Base-by-base conservation (phyloP, 2,797 vertebrate genomes). In the Mormyrus hasselquistii region DNA sequence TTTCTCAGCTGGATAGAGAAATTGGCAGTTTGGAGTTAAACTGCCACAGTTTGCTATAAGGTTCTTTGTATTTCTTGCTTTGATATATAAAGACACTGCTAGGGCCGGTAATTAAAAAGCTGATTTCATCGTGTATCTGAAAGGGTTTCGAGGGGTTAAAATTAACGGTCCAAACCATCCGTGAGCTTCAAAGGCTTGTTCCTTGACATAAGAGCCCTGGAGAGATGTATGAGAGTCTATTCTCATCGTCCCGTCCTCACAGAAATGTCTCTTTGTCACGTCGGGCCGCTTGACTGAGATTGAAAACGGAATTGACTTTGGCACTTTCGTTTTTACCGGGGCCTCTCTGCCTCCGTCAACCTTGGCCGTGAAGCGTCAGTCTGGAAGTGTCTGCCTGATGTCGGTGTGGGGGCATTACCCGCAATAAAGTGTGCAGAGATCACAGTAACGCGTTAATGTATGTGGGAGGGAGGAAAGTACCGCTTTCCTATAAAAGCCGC, bases 1-100 rank as follows among this genome's bases (percentile, higher is more conserved):
- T 84, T 90, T 89, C 88, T 88, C 89, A 52, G 53, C 52, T 76
- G 84, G 52, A 44, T 79, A 59, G 14, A 57, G 7, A 29, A 50
- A 12, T 38, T 53, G 22, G 29, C 29, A 55, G n/a, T 57, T 55
- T 57, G n/a, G 19, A 57, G 16, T 34, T 53, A 22, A 52, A 12
- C 50, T 86, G 25, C 47, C 47, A 12, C 25, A 86, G 16, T 22
- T 86, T 86, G 50, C 12, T 55, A 55, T 86, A 49, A 38, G 5
- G 10, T 16, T 55, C 8, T 34, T 34, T 50, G 29, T 53, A 84
- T 22, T 12, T 7, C n/a, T 38, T 86, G 34, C 2, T 57, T 87
- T 87, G 29, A 57, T 86, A 55, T 86, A 41, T 50, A 86, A 25
- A 57, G 53, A 59, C 53, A 57, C 25, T 14, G 25, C 19, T 19